Evolutionary conservation across 2,797 vertebrate species (phyloP).

Genomic region (Cheirogaleus major): DNA sequence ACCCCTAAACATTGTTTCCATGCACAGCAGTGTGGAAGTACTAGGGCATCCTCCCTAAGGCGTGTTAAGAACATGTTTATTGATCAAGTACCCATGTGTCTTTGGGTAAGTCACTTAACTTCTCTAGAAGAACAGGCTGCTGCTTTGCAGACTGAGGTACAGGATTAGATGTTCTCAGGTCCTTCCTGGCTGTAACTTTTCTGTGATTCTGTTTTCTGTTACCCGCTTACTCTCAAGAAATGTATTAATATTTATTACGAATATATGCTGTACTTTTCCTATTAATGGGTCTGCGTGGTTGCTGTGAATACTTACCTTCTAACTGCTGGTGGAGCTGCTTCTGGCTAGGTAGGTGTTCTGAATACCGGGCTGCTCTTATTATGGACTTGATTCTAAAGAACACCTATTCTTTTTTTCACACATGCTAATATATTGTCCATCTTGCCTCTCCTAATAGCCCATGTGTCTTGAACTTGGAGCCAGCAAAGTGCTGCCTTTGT

Average conservation of each 20-base stretch:
- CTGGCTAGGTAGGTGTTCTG: constrained; percentile 63
- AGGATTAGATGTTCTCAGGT: background rate
- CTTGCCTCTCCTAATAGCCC: constrained; percentile 79
- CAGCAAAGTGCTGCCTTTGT: constrained; percentile 82
- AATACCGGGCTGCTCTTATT: constrained; percentile 51
- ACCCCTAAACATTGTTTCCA: background rate
- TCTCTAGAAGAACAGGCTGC: background rate
- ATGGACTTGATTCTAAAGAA: constrained; percentile 69
- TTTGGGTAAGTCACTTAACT: background rate
- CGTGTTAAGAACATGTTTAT: background rate
- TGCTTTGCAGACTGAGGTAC: background rate
- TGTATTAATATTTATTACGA: background rate
- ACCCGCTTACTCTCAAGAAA: background rate
- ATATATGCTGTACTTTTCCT: background rate
- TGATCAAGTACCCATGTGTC: background rate
- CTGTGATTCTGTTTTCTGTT: background rate
- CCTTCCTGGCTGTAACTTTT: background rate
- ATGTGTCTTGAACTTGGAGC: constrained; percentile 84
- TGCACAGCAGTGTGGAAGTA: background rate
- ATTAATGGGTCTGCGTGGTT: background rate
- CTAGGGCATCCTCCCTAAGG: background rate
- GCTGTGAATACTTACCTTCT: constrained; percentile 46
- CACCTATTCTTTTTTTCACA: constrained; percentile 69
- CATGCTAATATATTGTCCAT: constrained; percentile 79
- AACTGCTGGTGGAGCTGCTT: constrained; percentile 62